A percentile compares a stretch with the other conserved stretches of the same genome.
Evolutionary conservation across 2,888 invertebrate species (phyloP).

Genomic region (Synergus itoensis): DNA sequence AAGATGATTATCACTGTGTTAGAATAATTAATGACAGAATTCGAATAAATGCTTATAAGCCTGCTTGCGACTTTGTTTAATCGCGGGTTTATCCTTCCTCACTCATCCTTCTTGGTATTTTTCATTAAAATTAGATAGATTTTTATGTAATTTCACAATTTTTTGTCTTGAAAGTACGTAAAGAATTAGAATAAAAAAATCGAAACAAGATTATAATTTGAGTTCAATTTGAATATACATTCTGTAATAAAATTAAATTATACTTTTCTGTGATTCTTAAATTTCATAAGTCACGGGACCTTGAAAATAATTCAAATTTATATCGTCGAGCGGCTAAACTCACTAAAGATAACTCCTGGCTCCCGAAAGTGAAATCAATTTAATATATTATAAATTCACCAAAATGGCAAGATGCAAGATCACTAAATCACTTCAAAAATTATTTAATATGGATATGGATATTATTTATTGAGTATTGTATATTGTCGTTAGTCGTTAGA

Average conservation of each 20-base stretch:
- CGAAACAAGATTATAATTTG: too few species aligned
- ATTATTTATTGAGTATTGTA: too few species aligned
- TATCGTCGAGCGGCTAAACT: background rate
- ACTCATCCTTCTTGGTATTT: background rate
- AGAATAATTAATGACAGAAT: slow-evolving; percentile 35
- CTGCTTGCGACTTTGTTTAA: background rate
- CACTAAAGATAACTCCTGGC: background rate
- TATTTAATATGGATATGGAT: background rate
- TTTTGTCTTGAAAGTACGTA: too few species aligned
- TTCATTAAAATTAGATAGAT: background rate
- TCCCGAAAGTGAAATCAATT: background rate
- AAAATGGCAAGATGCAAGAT: too few species aligned
- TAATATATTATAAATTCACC: background rate
- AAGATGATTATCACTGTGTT: slow-evolving; percentile 34
- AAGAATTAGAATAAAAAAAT: too few species aligned
- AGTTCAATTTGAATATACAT: too few species aligned
- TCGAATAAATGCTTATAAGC: slow-evolving; percentile 38
- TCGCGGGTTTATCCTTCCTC: background rate
- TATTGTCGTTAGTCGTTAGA: too few species aligned
- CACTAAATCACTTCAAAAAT: background rate
- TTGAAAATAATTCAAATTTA: background rate
- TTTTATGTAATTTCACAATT: background rate
- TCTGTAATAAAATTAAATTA: too few species aligned
- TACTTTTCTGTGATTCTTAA: too few species aligned
- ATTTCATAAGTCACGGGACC: background rate